phyloP scores from a whole-genome alignment of 2,888 invertebrate genomes.

The Bellardia bayeri region DNA sequence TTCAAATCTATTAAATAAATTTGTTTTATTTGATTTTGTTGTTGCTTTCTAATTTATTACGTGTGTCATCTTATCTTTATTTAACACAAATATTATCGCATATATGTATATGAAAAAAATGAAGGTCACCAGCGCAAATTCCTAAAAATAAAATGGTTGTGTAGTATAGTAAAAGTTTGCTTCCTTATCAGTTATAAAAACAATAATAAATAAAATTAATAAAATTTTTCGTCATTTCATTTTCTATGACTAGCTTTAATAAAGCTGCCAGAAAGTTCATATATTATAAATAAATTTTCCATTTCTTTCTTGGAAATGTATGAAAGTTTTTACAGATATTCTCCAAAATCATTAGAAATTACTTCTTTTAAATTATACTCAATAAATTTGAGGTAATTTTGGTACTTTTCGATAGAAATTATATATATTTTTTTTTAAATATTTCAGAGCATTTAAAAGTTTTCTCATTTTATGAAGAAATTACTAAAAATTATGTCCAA shows the following conservation, averaged over 20 bases:
- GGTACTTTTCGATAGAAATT: too few relatives aligned
- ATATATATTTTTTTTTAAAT: too few relatives aligned
- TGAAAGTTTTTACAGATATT: too few relatives aligned
- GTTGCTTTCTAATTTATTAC: constrained; percentile 15
- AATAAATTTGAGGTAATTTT: too few relatives aligned
- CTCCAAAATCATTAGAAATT: too few relatives aligned
- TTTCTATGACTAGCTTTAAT: constrained; percentile 16
- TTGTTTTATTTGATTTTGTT: constrained; percentile 1
- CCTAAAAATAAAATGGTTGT: constrained; percentile 60
- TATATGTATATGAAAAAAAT: constrained; percentile 74
- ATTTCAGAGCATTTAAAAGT: not conserved
- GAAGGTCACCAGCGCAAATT: constrained; percentile 82
- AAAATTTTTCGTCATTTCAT: constrained; percentile 44
- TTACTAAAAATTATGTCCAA: too few relatives aligned
- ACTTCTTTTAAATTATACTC: too few relatives aligned
- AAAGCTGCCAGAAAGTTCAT: constrained; percentile 10
- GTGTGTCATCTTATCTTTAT: constrained; percentile 49
- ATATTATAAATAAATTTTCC: too few relatives aligned
- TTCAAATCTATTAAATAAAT: not conserved
- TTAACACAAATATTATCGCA: constrained; percentile 74
- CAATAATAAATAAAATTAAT: constrained; percentile 26
- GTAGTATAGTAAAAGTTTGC: constrained; percentile 15
- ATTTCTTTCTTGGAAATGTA: too few relatives aligned
- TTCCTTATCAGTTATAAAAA: constrained; percentile 54
- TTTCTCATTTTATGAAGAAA: not conserved